phyloP scores from a whole-genome alignment of 2,888 invertebrate species.

The Ormyrus nitidulus region DNA sequence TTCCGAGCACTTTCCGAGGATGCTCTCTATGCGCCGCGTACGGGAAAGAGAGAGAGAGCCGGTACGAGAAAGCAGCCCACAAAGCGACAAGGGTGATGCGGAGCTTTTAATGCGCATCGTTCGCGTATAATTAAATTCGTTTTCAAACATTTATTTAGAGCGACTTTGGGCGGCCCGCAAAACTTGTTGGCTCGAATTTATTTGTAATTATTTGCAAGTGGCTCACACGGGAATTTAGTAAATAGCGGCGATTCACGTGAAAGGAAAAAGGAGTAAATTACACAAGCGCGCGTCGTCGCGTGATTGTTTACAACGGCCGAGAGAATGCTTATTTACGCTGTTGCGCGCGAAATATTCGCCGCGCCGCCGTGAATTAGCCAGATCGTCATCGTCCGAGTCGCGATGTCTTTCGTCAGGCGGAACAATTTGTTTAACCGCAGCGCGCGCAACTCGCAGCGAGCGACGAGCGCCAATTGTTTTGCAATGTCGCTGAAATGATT shows the following conservation, averaged over 20 bases:
- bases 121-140: constrained; percentile 32
- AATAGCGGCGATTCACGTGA: constrained; percentile 24
- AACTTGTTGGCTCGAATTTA: constrained; percentile 13
- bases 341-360: constrained; percentile 35
- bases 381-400: constrained; percentile 41
- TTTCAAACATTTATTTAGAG: constrained; percentile 34
- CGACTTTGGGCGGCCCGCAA: not conserved
- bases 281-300: constrained; percentile 32
- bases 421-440: constrained; percentile 65
- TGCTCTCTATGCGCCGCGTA: not conserved
- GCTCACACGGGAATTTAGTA: constrained; percentile 8
- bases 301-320: constrained; percentile 43
- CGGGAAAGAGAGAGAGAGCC: constrained; percentile 7
- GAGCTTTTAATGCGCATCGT: constrained; percentile 37
- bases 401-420: constrained; percentile 62
- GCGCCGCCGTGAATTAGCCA: constrained; percentile 12
- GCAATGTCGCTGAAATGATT: constrained; percentile 74
- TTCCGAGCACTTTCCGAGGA: not conserved
- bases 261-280: constrained; percentile 46
- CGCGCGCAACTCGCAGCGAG: constrained; percentile 47
- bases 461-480: constrained; percentile 67
- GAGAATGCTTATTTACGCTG: constrained; percentile 46
- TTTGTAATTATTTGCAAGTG: constrained; percentile 21
- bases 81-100: constrained; percentile 15
- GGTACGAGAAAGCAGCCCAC: constrained; percentile 1